Evolutionary conservation across 2,888 invertebrate species (phyloP), one percentile per base, ranked within the genome.

Genomic region (Andricus curvator): DNA sequence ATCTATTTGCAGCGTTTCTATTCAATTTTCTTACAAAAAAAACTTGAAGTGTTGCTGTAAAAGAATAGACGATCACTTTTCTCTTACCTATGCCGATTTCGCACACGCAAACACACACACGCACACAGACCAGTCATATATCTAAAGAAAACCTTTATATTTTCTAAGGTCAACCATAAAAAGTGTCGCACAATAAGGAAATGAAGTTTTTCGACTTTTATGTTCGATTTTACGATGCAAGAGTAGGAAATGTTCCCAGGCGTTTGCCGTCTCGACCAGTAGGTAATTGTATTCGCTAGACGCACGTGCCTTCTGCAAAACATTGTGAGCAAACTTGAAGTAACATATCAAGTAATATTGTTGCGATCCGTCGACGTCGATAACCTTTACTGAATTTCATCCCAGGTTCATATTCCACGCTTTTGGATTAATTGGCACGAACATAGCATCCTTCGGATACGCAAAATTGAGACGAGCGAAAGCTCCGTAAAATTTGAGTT

Each of bases 101-200:
- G 13, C 48, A 17, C 5, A 5, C 17, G 17, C 17, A 17, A 4
- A 5, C 17, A 1, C 17, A 44, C 11, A 48, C 15, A 15, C 15
- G 2, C 41, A 41, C 37, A 4, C 66, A 22, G 22, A 25, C 44
- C 1, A 41, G 25, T 22, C 44, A 22, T 29, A 20, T 22, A 37
- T 22, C 0, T 33, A 29, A 33, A 56, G 20, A n/a, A 56, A 74
- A 56, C 20, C 25, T 41, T 22, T 17, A 74, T 29, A 33, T 74
- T 33, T 74, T 51, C 33, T 51, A n/a, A 29, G 29, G n/a, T 20
- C 9, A 29, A 9, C 44, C 1, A 70, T 70, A 51, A 70, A 74
- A 70, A 56, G 33, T 74, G 74, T 56, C 56, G n/a, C n/a, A 56
- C 74, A 74, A 74, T 56, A 74, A 74, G 70, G 70, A 51, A 70